Evolutionary conservation across 2,113 vertebrate genomes (phyloP), one percentile per base, ranked within the genome.

Genomic region (Planiliza haematocheilus): DNA sequence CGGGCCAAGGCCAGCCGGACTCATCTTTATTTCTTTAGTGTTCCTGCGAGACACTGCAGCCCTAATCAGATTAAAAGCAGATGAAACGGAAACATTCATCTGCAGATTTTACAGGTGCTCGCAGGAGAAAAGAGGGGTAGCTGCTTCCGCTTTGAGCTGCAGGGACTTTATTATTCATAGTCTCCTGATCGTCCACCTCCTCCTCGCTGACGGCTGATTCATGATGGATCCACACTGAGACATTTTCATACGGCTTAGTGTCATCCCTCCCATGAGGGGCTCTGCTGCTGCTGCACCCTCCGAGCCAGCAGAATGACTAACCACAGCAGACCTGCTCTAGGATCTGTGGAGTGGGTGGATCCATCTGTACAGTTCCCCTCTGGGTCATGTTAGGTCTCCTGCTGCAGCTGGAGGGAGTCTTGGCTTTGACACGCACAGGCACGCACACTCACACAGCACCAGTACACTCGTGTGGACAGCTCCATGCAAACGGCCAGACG

Each of bases 311-410:
- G 20, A 82, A n/a, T 74, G 49, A 86, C 74, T 70, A 70, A 84
- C 60, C 49, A 46, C 36, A 73, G 48, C 24, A 30, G 67, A 66
- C 70, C 63, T 50, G 71, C 74, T 57, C 53, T 59, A 39, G 41
- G 34, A 59, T 72, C 24, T 48, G 38, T 55, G 30, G 63, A 62
- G 74, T 68, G 74, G 74, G 65, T 41, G 77, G 68, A 67, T 66
- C 18, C 11, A 37, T 60, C 56, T 55, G 46, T 42, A 41, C 37
- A 17, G 45, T 52, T 55, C 59, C 20, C 65, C 62, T 49, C 42
- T 30, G 66, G 82, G 75, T 83, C 79, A 68, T 72, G 36, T 70
- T 16, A 87, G 70, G 76, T 82, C 80, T 75, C 50, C 50, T 78
- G 67, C 48, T 68, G 59, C 60, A 64, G 41, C 70, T 68, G 51